Percentiles rank a stretch among this genome's conserved stretches.
phyloP scores from a whole-genome alignment of 2,888 invertebrate genomes.

The Phortica okadai region DNA sequence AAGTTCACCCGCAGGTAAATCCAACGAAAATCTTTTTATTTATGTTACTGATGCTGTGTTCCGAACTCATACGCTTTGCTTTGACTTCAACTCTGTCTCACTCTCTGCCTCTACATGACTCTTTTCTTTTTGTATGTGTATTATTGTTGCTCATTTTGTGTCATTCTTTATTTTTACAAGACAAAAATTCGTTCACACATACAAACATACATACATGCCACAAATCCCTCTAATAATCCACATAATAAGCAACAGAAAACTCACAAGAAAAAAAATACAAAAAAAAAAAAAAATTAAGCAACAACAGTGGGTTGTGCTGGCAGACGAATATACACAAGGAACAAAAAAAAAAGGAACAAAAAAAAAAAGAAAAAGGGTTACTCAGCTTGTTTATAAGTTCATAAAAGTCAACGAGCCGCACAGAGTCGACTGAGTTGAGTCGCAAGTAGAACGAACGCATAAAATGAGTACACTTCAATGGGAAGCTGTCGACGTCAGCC shows the following conservation, averaged over 20 bases:
- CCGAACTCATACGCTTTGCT: not conserved
- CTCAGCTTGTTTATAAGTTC: slow-evolving; percentile 74
- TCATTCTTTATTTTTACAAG: slow-evolving; percentile 34
- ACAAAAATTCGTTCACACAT: slow-evolving; percentile 49
- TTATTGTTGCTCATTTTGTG: slow-evolving; percentile 33
- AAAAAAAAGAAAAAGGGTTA: slow-evolving; percentile 58
- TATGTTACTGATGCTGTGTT: slow-evolving; percentile 66
- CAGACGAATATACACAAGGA: slow-evolving; percentile 29
- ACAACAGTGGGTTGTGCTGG: slow-evolving; percentile 4
- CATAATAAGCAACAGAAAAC: slow-evolving; percentile 60
- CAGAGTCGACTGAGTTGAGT: slow-evolving; percentile 42
- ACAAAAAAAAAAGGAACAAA: not conserved
- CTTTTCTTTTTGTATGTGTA: not conserved
- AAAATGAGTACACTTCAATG: slow-evolving; percentile 34
- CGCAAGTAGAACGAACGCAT: slow-evolving; percentile 27
- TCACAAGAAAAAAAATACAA: not conserved
- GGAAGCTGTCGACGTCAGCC: not conserved
- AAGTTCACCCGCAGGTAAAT: slow-evolving; percentile 67
- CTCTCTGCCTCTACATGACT: not conserved
- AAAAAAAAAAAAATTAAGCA: slow-evolving; percentile 20
- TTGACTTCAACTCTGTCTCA: not conserved
- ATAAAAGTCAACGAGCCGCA: slow-evolving; percentile 74
- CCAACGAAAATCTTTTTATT: slow-evolving; percentile 72
- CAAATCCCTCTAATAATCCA: slow-evolving; percentile 72
- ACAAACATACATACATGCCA: slow-evolving; percentile 50